These are phyloP conservation scores for Ictidomys tridecemlineatus DNA, from an alignment of 2,113 vertebrate genomes.

Conservation along the genomic window DNA sequence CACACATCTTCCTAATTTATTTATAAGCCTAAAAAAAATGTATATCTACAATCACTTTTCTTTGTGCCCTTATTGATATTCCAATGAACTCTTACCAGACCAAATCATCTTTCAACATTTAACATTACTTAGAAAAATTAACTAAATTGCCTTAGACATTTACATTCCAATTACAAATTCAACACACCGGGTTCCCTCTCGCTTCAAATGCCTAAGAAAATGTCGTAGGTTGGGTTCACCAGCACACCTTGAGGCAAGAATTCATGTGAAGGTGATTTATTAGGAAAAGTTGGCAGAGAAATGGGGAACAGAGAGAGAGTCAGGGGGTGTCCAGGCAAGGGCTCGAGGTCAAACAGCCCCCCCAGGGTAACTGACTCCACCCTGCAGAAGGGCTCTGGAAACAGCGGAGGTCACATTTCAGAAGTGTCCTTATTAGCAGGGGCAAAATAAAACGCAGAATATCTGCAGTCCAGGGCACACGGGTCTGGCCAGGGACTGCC, in stretches of 20 bases:
- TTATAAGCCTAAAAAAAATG: conserved; percentile 28
- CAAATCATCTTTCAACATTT: conserved; percentile 39
- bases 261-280: not conserved
- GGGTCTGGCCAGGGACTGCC: not conserved
- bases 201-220: conserved; percentile 36
- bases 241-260: not conserved
- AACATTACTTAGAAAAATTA: conserved; percentile 57
- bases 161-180: conserved; percentile 48
- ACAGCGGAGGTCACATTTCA: not conserved
- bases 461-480: not conserved
- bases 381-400: not conserved
- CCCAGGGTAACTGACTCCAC: not conserved
- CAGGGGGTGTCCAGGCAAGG: not conserved
- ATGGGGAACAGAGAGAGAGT: not conserved
- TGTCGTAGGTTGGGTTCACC: not conserved
- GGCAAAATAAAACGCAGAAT: not conserved
- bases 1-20: conserved; percentile 6
- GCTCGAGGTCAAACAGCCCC: not conserved
- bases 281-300: not conserved
- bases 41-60: not conserved
- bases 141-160: conserved; percentile 47
- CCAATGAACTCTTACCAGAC: conserved; percentile 21
- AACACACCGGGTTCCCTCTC: not conserved
- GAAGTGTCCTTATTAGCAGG: not conserved
- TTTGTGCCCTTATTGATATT: conserved; percentile 19